phyloP scores from a whole-genome alignment of 1,140 invertebrate genomes.

The Polyergus mexicanus region DNA sequence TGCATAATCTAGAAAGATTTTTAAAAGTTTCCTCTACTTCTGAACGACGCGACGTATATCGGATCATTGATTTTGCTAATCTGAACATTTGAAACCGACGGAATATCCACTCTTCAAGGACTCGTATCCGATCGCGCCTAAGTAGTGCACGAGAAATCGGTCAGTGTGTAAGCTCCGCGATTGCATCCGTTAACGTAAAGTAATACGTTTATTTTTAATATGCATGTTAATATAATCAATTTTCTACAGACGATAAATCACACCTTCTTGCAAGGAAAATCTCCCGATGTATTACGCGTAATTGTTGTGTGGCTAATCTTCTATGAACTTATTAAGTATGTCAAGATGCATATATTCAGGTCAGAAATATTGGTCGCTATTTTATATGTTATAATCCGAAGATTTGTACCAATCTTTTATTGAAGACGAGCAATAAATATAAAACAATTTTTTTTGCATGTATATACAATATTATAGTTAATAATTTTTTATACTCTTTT shows the following conservation, averaged over 20 bases:
- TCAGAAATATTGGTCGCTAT: background rate
- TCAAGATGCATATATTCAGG: slow-evolving; percentile 36
- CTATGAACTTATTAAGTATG: slow-evolving; percentile 14
- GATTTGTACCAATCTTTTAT: background rate
- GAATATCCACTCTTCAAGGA: slow-evolving; percentile 33
- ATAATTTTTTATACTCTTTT: background rate
- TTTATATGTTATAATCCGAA: background rate
- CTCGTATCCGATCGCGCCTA: slow-evolving; percentile 19
- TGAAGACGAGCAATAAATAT: slow-evolving; percentile 7
- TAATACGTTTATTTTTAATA: slow-evolving; percentile 37
- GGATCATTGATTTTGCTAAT: background rate
- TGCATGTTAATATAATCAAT: slow-evolving; percentile 35
- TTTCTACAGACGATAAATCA: slow-evolving; percentile 36
- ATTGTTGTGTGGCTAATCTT: slow-evolving; percentile 44
- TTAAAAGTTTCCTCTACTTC: background rate
- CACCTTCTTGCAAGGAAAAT: background rate
- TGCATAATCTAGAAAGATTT: background rate
- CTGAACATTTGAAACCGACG: background rate
- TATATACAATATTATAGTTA: background rate
- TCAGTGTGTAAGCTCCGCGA: slow-evolving; percentile 19
- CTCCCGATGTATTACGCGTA: background rate
- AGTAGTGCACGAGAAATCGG: slow-evolving; percentile 49
- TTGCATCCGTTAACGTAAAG: slow-evolving; percentile 10
- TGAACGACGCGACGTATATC: background rate
- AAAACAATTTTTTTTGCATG: background rate